phyloP scores from a whole-genome alignment of 2,888 invertebrate species.

The Gastracanthus pulcherrimus region DNA sequence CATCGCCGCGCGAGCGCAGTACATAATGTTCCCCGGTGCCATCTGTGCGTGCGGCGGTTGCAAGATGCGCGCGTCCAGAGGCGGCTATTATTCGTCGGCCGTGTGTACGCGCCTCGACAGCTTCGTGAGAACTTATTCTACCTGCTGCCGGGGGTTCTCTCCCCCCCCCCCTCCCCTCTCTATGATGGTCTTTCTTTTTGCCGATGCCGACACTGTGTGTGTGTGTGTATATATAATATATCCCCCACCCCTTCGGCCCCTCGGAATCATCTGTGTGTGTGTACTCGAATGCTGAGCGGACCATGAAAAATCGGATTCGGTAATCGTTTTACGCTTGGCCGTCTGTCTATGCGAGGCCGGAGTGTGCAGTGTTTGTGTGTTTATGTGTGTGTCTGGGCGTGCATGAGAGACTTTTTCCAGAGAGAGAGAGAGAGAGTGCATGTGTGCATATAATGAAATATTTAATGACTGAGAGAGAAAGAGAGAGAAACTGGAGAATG shows the following conservation, averaged over 20 bases:
- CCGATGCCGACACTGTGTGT: not conserved
- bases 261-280: not conserved
- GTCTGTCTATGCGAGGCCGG: not conserved
- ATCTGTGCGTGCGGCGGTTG: conserved; percentile 52
- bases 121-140: conserved; percentile 64
- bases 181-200: not conserved
- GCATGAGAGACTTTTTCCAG: not conserved
- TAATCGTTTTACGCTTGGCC: conserved; percentile 53
- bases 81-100: conserved; percentile 17
- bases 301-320: conserved; percentile 56
- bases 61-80: conserved; percentile 38
- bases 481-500: not conserved
- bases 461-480: conserved; percentile 32
- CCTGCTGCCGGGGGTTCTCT: conserved; percentile 55
- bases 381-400: not conserved
- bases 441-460: conserved; percentile 50
- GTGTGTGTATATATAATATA: too few species aligned
- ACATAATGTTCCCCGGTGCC: conserved; percentile 14
- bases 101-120: conserved; percentile 46
- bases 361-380: not conserved
- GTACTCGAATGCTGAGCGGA: conserved; percentile 48
- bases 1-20: not conserved
- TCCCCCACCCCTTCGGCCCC: not conserved
- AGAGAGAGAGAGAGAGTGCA: not conserved
- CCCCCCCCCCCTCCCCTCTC: not conserved